Evolutionary conservation across 2,113 vertebrate genomes (phyloP).

Genomic region (chimpanzee (Pan troglodytes)): DNA sequence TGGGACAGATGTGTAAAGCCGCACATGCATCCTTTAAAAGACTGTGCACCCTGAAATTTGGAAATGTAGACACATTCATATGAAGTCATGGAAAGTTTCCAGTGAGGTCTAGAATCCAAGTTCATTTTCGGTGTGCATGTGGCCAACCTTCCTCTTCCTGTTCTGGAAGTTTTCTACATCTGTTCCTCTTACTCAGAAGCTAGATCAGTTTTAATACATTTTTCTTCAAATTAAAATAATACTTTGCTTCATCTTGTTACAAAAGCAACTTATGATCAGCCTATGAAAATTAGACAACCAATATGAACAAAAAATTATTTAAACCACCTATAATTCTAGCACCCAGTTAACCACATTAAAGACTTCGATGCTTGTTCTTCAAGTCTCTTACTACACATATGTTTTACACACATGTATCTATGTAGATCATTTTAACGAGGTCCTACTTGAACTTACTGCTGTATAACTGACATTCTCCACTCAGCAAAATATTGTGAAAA

Average conservation of each 20-base stretch:
- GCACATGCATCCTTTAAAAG: not conserved
- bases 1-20: not conserved
- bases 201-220: not conserved
- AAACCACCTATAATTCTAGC: not conserved
- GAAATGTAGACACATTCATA: not conserved
- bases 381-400: not conserved
- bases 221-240: slow-evolving; percentile 28
- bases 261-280: not conserved
- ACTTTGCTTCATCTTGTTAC: not conserved
- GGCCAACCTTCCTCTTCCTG: not conserved
- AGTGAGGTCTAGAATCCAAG: not conserved
- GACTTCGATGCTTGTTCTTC: not conserved
- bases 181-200: not conserved
- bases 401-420: not conserved
- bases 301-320: not conserved
- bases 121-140: not conserved
- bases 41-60: not conserved
- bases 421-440: not conserved
- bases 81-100: not conserved
- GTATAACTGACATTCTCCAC: not conserved
- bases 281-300: not conserved
- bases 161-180: not conserved
- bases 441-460: not conserved
- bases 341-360: not conserved
- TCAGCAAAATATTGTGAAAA: not conserved